A percentile compares a stretch with the other conserved stretches of the same genome.
These are phyloP conservation scores for Aphelinus certus DNA, from an alignment of 1,140 invertebrate species.

Conservation along the genomic window DNA sequence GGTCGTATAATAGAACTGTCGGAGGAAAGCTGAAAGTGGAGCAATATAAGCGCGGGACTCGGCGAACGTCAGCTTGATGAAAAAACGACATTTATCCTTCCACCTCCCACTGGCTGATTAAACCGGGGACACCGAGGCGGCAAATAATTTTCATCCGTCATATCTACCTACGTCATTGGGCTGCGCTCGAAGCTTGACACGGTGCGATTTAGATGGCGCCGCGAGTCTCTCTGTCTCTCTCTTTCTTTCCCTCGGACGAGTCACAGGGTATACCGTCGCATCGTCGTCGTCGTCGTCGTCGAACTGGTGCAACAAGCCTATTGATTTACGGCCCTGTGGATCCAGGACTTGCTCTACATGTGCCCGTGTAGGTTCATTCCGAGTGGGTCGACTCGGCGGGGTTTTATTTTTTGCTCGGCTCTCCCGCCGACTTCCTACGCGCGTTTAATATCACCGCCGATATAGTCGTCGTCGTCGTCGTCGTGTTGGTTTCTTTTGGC, in stretches of 20 bases:
- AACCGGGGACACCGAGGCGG: neutral
- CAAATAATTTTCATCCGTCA: constrained; percentile 8
- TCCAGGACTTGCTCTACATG: neutral
- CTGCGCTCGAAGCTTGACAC: neutral
- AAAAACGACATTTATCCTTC: neutral
- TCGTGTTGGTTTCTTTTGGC: no score
- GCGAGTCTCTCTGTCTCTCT: neutral
- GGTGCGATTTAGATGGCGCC: constrained; percentile 31
- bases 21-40: no score
- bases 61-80: neutral
- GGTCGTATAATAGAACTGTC: no score
- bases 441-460: constrained; percentile 7
- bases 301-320: constrained; percentile 18
- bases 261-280: no score
- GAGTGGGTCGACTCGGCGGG: no score
- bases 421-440: neutral
- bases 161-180: constrained; percentile 4
- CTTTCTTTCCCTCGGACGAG: neutral
- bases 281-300: no score
- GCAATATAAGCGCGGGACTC: no score
- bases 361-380: no score
- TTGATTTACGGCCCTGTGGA: constrained; percentile 16
- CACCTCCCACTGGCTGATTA: neutral
- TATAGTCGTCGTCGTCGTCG: no score
- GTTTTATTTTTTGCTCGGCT: neutral